Conservation (phyloP, 1,140 invertebrate species). For the Vanessa atalanta region DNA sequence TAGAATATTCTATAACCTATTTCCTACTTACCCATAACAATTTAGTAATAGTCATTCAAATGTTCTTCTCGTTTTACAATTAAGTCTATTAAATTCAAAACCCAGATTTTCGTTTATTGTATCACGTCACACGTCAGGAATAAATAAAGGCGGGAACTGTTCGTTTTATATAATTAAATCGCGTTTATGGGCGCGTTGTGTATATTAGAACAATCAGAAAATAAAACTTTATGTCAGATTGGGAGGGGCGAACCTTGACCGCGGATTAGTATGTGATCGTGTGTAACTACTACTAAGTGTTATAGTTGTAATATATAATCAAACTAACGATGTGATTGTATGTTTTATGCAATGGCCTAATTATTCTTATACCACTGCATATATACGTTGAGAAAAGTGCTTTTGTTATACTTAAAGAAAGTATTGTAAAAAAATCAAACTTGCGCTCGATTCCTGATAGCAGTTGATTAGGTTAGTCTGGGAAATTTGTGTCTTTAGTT, state of each 20-base stretch:
- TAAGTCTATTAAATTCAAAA: background rate
- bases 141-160: conserved; percentile 15
- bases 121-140: conserved; percentile 24
- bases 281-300: conserved; percentile 12
- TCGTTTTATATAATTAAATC: conserved; percentile 40
- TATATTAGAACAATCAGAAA: conserved; percentile 40
- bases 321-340: too few species aligned
- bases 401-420: too few species aligned
- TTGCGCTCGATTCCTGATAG: too few species aligned
- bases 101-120: background rate
- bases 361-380: too few species aligned
- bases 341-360: too few species aligned
- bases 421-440: too few species aligned
- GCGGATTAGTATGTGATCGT: conserved; percentile 17
- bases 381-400: too few species aligned
- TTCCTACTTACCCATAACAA: too few species aligned
- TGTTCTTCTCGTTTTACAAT: background rate
- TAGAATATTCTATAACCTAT: too few species aligned
- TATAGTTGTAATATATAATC: background rate
- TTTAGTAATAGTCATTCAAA: background rate
- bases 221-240: conserved; percentile 40
- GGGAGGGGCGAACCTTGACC: conserved; percentile 33
- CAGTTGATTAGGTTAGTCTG: too few species aligned
- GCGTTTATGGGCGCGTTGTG: conserved; percentile 36
- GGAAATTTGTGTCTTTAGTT: too few species aligned